Evolutionary conservation across 2,888 invertebrate species (phyloP).

Genomic region (Eumerus sabulonum): DNA sequence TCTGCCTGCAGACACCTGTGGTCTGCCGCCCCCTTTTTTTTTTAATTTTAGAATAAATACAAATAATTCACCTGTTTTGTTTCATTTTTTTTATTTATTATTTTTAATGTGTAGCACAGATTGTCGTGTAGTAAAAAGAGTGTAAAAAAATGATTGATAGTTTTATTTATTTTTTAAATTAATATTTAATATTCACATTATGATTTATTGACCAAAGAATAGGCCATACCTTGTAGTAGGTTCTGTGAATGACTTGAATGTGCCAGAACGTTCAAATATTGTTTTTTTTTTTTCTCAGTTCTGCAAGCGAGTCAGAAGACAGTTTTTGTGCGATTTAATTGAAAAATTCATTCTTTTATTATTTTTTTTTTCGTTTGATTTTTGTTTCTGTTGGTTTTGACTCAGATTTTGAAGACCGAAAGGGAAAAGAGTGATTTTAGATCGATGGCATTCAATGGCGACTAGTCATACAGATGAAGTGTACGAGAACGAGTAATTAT

Average conservation of each 20-base stretch:
- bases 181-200: no score
- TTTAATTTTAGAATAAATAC: not conserved
- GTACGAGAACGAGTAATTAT: no score
- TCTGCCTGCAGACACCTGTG: no score
- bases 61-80: not conserved
- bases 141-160: slow-evolving; percentile 53
- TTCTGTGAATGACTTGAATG: slow-evolving; percentile 18
- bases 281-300: slow-evolving; percentile 15
- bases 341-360: slow-evolving; percentile 16
- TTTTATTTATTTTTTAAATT: slow-evolving; percentile 17
- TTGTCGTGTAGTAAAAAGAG: slow-evolving; percentile 63
- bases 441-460: no score
- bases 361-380: not conserved
- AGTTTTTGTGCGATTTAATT: slow-evolving; percentile 56
- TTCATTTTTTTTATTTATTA: slow-evolving; percentile 20
- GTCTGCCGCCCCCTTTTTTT: not conserved
- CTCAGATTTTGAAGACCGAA: not conserved
- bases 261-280: slow-evolving; percentile 40
- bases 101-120: slow-evolving; percentile 54
- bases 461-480: no score
- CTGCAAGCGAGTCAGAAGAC: slow-evolving; percentile 30
- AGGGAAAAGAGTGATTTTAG: no score
- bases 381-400: no score
- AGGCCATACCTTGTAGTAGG: slow-evolving; percentile 42
- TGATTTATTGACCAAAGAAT: slow-evolving; percentile 28